These are phyloP conservation scores for Nesoenas mayeri DNA, from an alignment of 2,113 vertebrate genomes.

Conservation along the genomic window DNA sequence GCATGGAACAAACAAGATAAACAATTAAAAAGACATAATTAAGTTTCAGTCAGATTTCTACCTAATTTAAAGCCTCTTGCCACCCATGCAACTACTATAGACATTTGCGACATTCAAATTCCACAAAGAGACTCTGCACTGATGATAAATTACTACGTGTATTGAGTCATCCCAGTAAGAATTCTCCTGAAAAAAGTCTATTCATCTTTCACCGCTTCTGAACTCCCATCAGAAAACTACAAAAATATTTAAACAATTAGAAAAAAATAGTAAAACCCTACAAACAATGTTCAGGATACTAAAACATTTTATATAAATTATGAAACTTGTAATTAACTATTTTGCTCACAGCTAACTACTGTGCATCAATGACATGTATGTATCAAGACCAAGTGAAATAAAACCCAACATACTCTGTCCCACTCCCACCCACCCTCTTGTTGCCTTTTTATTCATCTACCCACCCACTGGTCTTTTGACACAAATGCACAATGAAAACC, in stretches of 20 bases:
- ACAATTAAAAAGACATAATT: not conserved
- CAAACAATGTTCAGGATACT: not conserved
- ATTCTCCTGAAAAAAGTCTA: not conserved
- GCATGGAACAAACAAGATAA: not conserved
- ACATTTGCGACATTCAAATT: not conserved
- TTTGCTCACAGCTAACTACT: not conserved
- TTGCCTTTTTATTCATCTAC: not conserved
- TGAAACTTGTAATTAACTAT: not conserved
- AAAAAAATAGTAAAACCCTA: not conserved
- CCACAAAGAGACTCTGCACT: not conserved
- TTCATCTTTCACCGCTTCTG: not conserved
- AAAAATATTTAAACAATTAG: not conserved
- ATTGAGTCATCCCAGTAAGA: not conserved
- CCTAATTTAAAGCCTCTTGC: not conserved
- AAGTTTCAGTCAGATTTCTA: not conserved
- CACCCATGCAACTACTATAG: not conserved
- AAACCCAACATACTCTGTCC: not conserved
- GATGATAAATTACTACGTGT: not conserved
- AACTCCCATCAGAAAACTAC: not conserved
- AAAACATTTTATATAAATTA: not conserved
- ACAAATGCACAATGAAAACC: not conserved
- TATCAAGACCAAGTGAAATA: constrained; percentile 7
- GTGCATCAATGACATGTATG: constrained; percentile 49
- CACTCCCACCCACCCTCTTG: not conserved
- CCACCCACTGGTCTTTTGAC: not conserved